These are phyloP conservation scores for Neolamprologus kungweensis DNA, from an alignment of 2,113 vertebrate genomes.

Conservation along the genomic window DNA sequence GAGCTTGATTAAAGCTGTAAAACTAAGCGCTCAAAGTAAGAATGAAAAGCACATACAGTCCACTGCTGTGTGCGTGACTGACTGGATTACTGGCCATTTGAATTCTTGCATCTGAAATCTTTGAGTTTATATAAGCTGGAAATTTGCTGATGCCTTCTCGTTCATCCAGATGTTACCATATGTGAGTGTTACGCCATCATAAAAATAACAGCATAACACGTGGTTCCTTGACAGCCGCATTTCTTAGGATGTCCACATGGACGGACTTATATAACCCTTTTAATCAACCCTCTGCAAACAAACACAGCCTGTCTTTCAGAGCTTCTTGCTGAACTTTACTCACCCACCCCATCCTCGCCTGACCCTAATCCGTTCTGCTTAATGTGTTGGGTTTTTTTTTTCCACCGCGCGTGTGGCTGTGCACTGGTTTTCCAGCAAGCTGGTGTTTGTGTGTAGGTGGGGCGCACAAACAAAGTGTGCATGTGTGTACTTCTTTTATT, in stretches of 20 bases:
- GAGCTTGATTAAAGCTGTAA: background rate
- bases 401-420: background rate
- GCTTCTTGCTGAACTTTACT: conserved; percentile 10
- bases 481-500: conserved; percentile 6
- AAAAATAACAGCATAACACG: background rate
- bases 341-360: background rate
- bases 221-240: background rate
- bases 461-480: background rate
- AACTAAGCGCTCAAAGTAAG: background rate
- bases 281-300: background rate
- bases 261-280: background rate
- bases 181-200: background rate
- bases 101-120: background rate
- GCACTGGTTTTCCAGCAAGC: background rate
- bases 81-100: background rate
- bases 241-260: background rate
- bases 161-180: background rate
- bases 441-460: background rate
- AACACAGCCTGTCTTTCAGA: background rate
- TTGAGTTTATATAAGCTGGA: background rate
- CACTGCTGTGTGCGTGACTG: background rate
- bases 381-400: background rate
- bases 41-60: background rate
- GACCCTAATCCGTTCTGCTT: conserved; percentile 23
- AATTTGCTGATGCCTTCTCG: background rate